These are phyloP conservation scores for Heliothis subflexa DNA, from an alignment of 1,140 invertebrate species.

Conservation along the genomic window DNA sequence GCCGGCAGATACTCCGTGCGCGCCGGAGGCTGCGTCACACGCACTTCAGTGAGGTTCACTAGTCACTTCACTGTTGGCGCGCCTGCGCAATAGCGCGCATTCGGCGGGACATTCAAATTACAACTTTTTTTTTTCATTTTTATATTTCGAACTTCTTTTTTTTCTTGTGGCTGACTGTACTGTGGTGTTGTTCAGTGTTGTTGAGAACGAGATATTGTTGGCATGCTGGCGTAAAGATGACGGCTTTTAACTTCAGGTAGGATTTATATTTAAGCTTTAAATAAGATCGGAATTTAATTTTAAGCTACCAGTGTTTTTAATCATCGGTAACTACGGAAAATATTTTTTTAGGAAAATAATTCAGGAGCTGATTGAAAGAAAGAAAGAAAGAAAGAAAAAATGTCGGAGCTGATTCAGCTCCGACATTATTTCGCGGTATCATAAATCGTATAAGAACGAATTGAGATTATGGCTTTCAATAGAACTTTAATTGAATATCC, in stretches of 20 bases:
- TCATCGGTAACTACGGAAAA: too few relatives aligned
- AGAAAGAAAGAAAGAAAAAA: too few relatives aligned
- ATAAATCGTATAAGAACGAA: too few relatives aligned
- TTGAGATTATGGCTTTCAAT: too few relatives aligned
- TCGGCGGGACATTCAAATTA: conserved; percentile 76
- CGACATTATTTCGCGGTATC: too few relatives aligned
- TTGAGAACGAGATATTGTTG: conserved; percentile 52
- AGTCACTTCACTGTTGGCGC: conserved; percentile 64
- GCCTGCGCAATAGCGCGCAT: conserved; percentile 63
- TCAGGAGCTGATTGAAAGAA: too few relatives aligned
- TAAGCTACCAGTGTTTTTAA: neutral
- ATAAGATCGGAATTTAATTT: neutral
- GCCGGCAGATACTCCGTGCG: conserved; percentile 49
- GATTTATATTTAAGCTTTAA: conserved; percentile 39
- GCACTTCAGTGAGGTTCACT: conserved; percentile 32
- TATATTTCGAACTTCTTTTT: conserved; percentile 51
- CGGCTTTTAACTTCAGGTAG: conserved; percentile 74
- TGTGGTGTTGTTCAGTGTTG: conserved; percentile 67
- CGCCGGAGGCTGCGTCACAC: conserved; percentile 68
- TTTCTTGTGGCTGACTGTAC: conserved; percentile 59
- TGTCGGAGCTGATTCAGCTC: too few relatives aligned
- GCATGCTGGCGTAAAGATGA: conserved; percentile 76
- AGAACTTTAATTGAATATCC: too few relatives aligned
- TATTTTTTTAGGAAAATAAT: too few relatives aligned
- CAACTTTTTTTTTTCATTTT: conserved; percentile 49